phyloP scores from a whole-genome alignment of 2,797 vertebrate genomes.

The Philypnodon macrostomus region DNA sequence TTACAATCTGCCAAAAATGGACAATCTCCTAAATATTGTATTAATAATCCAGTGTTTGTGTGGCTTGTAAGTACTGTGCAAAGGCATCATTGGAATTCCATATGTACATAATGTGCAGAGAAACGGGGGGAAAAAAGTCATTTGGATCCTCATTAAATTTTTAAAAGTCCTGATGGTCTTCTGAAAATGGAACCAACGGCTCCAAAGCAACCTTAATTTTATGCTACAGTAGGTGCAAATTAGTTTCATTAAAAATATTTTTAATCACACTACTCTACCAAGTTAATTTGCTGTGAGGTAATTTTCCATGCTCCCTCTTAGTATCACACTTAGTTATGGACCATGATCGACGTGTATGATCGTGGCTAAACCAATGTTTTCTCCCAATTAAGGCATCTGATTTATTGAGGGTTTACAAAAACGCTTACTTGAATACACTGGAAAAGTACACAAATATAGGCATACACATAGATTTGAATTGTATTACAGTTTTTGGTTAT shows the following conservation, averaged over 20 bases:
- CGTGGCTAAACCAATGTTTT: slow-evolving; percentile 24
- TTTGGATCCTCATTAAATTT: slow-evolving; percentile 79
- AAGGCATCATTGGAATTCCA: slow-evolving; percentile 33
- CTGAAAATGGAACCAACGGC: slow-evolving; percentile 75
- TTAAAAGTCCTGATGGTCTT: slow-evolving; percentile 76
- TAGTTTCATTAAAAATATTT: slow-evolving; percentile 77
- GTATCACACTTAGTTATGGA: slow-evolving; percentile 57
- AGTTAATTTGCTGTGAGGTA: slow-evolving; percentile 75
- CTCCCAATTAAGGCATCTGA: neutral
- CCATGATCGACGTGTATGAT: slow-evolving; percentile 56
- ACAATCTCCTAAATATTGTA: slow-evolving; percentile 1
- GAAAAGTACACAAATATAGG: neutral
- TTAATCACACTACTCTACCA: slow-evolving; percentile 73
- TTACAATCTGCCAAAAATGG: too few relatives aligned
- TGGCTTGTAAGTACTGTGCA: slow-evolving; percentile 10
- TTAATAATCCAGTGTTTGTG: slow-evolving; percentile 7
- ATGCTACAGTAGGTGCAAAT: slow-evolving; percentile 82
- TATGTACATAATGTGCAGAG: slow-evolving; percentile 49
- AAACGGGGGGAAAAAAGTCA: slow-evolving; percentile 62
- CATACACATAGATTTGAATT: too few relatives aligned
- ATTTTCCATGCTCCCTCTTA: slow-evolving; percentile 62
- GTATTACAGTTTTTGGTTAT: too few relatives aligned
- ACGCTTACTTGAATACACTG: neutral
- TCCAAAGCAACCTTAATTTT: slow-evolving; percentile 77
- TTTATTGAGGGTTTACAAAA: neutral